phyloP scores from a whole-genome alignment of 2,888 invertebrate species.

The Seira musarum region DNA sequence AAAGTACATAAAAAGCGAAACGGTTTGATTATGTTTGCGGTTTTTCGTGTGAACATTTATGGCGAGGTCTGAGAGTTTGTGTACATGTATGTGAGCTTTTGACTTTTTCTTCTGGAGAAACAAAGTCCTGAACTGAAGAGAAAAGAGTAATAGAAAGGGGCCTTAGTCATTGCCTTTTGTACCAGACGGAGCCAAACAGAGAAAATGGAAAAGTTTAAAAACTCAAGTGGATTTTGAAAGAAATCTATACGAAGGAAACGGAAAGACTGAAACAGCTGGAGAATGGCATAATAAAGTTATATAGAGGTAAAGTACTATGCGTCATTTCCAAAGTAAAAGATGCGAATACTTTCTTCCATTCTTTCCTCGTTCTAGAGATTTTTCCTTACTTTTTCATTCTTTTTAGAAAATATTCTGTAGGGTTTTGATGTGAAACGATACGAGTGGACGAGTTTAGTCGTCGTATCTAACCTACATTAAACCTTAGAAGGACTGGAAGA shows the following conservation, averaged over 20 bases:
- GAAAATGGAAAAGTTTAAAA: constrained; percentile 25
- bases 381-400: neutral
- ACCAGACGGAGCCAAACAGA: constrained; percentile 9
- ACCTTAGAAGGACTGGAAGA: no score
- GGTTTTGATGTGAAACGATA: neutral
- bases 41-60: constrained; percentile 37
- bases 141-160: neutral
- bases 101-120: constrained; percentile 25
- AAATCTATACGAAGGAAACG: neutral
- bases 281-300: constrained; percentile 41
- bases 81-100: neutral
- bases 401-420: constrained; percentile 19
- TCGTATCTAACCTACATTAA: neutral
- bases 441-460: neutral
- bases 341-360: constrained; percentile 8
- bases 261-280: constrained; percentile 43
- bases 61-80: neutral
- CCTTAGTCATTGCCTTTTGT: neutral
- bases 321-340: constrained; percentile 21
- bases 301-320: neutral
- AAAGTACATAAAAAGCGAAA: constrained; percentile 25
- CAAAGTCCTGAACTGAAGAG: constrained; percentile 15
- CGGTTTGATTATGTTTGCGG: constrained; percentile 50
- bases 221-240: constrained; percentile 49
- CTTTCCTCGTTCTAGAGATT: neutral